A percentile compares a stretch with the other conserved stretches of the same genome.
Evolutionary conservation across 2,797 vertebrate genomes (phyloP).

Genomic region (Sitta carolinensis): DNA sequence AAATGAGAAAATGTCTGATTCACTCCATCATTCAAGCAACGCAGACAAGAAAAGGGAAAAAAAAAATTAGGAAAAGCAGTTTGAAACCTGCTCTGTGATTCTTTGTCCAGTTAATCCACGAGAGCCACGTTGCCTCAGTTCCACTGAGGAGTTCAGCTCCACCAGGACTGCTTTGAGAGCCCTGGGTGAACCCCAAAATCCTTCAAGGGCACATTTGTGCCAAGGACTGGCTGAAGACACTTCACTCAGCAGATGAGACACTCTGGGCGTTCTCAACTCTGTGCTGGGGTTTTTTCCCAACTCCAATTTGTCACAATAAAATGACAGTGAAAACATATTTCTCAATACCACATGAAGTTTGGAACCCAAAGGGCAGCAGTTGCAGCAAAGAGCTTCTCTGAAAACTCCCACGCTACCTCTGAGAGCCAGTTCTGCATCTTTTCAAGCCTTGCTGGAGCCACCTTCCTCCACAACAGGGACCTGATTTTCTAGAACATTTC

Average conservation of each 20-base stretch:
- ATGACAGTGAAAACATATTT: not conserved
- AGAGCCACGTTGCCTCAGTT: not conserved
- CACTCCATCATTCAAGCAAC: not conserved
- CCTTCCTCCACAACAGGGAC: not conserved
- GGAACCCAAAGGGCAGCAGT: not conserved
- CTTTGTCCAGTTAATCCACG: not conserved
- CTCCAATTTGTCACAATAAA: constrained; percentile 15
- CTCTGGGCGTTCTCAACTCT: not conserved
- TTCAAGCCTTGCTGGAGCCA: not conserved
- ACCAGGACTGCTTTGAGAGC: not conserved
- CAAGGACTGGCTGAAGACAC: not conserved
- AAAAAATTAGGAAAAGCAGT: not conserved
- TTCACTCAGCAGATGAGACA: not conserved
- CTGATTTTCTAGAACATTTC: not conserved
- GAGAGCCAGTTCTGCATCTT: not conserved
- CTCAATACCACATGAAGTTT: not conserved
- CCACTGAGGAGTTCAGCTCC: not conserved
- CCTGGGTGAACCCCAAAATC: not conserved
- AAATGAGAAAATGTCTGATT: not conserved
- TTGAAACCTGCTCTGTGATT: not conserved
- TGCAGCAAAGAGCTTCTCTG: not conserved
- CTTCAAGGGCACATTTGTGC: not conserved
- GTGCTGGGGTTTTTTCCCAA: not conserved
- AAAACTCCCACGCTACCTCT: not conserved
- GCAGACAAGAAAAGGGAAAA: not conserved